phyloP scores from a whole-genome alignment of 1,140 invertebrate species.

The Episyrphus balteatus region DNA sequence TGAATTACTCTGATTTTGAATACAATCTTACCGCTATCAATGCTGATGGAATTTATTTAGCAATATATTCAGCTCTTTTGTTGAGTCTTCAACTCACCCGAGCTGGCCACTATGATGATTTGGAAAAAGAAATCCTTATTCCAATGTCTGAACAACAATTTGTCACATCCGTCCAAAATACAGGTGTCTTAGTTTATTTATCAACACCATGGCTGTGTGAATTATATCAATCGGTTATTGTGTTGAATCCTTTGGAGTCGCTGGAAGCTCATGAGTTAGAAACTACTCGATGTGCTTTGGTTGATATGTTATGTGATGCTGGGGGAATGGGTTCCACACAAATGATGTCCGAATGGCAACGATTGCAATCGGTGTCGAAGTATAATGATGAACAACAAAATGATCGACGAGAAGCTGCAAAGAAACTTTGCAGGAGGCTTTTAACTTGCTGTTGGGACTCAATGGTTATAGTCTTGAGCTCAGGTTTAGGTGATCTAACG shows the following conservation, averaged over 20 bases:
- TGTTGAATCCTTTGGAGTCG: constrained; percentile 57
- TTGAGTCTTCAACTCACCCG: constrained; percentile 72
- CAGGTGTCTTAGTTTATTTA: constrained; percentile 80
- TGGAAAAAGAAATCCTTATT: constrained; percentile 40
- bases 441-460: constrained; percentile 85
- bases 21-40: constrained; percentile 74
- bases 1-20: constrained; percentile 37
- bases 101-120: constrained; percentile 61
- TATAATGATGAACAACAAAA: constrained; percentile 46
- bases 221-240: constrained; percentile 74
- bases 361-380: constrained; percentile 62
- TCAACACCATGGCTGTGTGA: constrained; percentile 86
- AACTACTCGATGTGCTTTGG: constrained; percentile 25
- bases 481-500: constrained; percentile 53
- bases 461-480: constrained; percentile 76
- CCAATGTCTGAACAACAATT: constrained; percentile 67
- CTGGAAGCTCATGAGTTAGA: constrained; percentile 23
- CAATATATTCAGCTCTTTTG: constrained; percentile 72
- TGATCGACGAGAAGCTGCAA: constrained; percentile 49
- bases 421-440: constrained; percentile 51
- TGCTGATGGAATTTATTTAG: constrained; percentile 87
- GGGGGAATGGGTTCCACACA: constrained; percentile 70
- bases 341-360: constrained; percentile 72
- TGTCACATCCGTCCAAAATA: constrained; percentile 80
- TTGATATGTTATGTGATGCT: constrained; percentile 51